phyloP scores from a whole-genome alignment of 2,113 vertebrate species.

The Cebidichthys violaceus region DNA sequence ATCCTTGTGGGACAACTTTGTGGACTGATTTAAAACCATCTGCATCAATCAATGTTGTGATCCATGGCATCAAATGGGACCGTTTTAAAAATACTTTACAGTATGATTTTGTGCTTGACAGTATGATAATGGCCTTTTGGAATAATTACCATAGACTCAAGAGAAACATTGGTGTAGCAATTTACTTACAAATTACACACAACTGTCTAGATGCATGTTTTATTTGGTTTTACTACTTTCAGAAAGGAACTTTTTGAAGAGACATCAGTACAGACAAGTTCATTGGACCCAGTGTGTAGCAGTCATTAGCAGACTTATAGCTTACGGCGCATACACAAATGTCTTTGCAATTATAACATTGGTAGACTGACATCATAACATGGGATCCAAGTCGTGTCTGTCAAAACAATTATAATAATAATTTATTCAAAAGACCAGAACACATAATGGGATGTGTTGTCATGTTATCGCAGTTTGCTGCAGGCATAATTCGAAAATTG shows the following conservation, averaged over 20 bases:
- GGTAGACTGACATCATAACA: slow-evolving; percentile 20
- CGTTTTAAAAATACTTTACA: not conserved
- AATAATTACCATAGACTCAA: not conserved
- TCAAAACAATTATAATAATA: slow-evolving; percentile 5
- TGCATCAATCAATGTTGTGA: not conserved
- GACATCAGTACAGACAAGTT: not conserved
- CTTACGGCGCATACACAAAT: slow-evolving; percentile 11
- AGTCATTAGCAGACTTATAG: slow-evolving; percentile 8
- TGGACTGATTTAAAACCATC: not conserved
- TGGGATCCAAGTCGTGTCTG: slow-evolving; percentile 32
- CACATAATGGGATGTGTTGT: slow-evolving; percentile 9
- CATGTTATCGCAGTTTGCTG: not conserved
- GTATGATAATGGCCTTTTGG: not conserved
- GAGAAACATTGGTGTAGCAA: not conserved
- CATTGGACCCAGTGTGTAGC: not conserved
- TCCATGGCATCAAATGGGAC: not conserved
- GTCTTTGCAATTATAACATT: slow-evolving; percentile 38
- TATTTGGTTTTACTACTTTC: not conserved
- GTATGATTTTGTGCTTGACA: not conserved
- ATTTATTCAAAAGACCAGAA: slow-evolving; percentile 20
- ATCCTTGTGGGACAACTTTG: not conserved
- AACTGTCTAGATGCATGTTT: not conserved
- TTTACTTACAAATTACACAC: not conserved
- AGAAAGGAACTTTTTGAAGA: not conserved
- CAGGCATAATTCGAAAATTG: not conserved